Base-by-base conservation (phyloP, 2,113 vertebrate genomes). In the Eublepharis macularius region DNA sequence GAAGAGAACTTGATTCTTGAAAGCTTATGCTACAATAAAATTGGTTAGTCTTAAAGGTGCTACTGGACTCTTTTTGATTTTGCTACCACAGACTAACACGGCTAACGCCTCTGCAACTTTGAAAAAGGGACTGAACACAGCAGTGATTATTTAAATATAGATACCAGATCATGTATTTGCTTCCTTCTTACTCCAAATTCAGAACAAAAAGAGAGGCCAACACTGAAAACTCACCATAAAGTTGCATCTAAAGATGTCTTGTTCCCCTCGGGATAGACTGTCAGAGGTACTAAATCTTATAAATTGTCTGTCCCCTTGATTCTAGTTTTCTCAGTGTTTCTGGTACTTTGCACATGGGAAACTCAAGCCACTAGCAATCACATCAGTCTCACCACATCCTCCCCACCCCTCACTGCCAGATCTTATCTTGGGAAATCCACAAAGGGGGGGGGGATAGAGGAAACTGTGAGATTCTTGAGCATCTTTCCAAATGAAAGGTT, bases 321-420 rank as follows among this genome's bases (percentile, higher is more conserved):
- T 76, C 19, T 29, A 51, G 43, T 76, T 84, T 76, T 41, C 74
- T 68, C 21, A 49, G 60, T 49, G 43, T 68, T 68, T 51, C 72
- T 63, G 34, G 57, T 76, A 84, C 43, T 84, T 84, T 51, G 13
- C 82, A 76, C 57, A 76, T 66, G 72, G 65, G 73, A 76, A 83
- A 83, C 45, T 49, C 82, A 66, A 76, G 82, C 60, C 60, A 3
- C 45, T 29, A 84, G 43, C 73, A 76, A 49, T 76, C 82, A 66
- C 60, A 76, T 29, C 73, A 51, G 34, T 32, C 63, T 17, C 51
- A 47, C 65, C 57, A 76, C 24, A 3, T 26, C 34, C 24, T 82
- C n/a, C 34, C 60, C n/a, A n/a, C n/a, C 14, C 34, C 21, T 65
- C 47, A n/a, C 72, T 47, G 73, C 54, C 60, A 83, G 47, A 36